phyloP scores from a whole-genome alignment of 2,797 vertebrate genomes.

The Ctenosaura bakeri region DNA sequence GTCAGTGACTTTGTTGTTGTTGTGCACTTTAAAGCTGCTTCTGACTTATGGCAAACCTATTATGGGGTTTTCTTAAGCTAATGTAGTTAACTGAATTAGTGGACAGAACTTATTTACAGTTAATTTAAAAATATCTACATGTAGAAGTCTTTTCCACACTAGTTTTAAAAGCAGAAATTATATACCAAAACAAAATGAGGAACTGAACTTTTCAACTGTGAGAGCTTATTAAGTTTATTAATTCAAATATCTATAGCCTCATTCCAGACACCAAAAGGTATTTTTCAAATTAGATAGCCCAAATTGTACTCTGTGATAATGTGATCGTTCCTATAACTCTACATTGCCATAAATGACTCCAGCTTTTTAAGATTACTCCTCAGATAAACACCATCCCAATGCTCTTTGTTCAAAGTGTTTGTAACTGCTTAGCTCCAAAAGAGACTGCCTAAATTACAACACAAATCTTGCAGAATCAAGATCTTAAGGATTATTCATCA shows the following conservation, averaged over 20 bases:
- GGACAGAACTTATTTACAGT: neutral
- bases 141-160: neutral
- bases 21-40: too few relatives aligned
- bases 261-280: neutral
- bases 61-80: too few relatives aligned
- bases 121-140: neutral
- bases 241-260: neutral
- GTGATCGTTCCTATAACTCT: neutral
- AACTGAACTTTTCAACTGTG: neutral
- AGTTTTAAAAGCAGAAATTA: neutral
- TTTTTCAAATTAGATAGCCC: neutral
- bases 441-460: neutral
- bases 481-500: neutral
- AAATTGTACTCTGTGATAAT: neutral
- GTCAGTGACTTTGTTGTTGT: neutral
- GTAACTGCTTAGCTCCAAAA: neutral
- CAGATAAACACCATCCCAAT: neutral
- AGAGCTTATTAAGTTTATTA: neutral
- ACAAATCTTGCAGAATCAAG: neutral
- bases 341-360: neutral
- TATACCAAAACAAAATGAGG: neutral
- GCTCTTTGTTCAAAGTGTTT: neutral
- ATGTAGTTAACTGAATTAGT: neutral
- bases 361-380: neutral
- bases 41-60: too few relatives aligned